Base-by-base conservation (phyloP, 2,113 vertebrate genomes). In the Oncorhynchus nerka region DNA sequence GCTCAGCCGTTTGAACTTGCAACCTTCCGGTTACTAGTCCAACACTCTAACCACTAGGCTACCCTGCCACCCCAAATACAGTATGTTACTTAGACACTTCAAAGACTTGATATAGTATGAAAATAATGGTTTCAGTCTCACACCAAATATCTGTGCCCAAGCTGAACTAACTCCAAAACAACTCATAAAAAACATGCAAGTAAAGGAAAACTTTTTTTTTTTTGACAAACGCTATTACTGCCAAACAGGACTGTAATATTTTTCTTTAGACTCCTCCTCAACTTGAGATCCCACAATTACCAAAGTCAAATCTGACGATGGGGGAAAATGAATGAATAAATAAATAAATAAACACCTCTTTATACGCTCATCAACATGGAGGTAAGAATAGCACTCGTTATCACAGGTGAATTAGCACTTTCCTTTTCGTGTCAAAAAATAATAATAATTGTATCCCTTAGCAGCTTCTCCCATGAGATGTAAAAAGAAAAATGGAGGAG, bases 351-450 rank as follows among this genome's bases (percentile, higher is more conserved):
- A 91, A 91, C 88, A 88, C 87, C 77, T 22, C 87, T 86, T 88
- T 88, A 87, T 22, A 19, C 87, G 77, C 89, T 92, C 87, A 89
- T 89, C 90, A 91, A 85, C 90, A 86, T 89, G 86, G 16, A 80
- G 64, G 88, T 83, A 91, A 92, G 89, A 92, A 92, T 92, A 92
- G 89, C 90, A 89, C 87, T 92, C 89, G 92, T 92, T 92, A 92
- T 92, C 90, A 91, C 91, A 91, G 91, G 90, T 92, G 90, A 92
- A 92, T 92, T 92, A 92, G 89, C 91, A 80, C 89, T 92, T 92
- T 90, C 88, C 88, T 92, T 90, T 91, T 90, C 85, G 88, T 91
- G 91, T 92, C 89, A 92, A 89, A 90, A 92, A 34, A 34, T 28
- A 28, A 3, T 92, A 90, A 3, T 91, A 91, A 92, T 92, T 91